Conservation (phyloP, 2,888 invertebrate species). For the Dryococelus australis region DNA sequence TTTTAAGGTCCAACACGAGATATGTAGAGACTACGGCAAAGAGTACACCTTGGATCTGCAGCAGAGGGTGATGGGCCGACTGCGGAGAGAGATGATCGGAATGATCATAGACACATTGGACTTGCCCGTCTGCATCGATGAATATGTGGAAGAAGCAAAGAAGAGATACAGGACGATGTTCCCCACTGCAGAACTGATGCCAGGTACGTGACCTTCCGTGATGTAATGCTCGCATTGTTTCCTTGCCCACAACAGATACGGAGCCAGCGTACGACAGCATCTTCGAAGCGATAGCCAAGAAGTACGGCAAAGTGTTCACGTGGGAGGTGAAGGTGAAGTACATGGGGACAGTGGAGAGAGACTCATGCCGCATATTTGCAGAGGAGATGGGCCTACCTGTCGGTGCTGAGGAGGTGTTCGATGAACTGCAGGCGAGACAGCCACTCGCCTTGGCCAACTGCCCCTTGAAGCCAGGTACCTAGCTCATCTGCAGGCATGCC, state of each 20-base stretch:
- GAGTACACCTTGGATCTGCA: constrained; percentile 81
- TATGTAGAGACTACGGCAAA: constrained; percentile 76
- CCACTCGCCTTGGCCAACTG: constrained; percentile 68
- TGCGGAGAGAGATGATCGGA: constrained; percentile 72
- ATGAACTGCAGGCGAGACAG: constrained; percentile 67
- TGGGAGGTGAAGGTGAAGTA: constrained; percentile 79
- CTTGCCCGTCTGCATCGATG: constrained; percentile 71
- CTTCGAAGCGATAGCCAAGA: constrained; percentile 71
- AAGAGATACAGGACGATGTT: constrained; percentile 25
- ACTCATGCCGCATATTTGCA: constrained; percentile 73
- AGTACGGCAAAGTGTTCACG: constrained; percentile 80
- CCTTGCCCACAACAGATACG: constrained; percentile 70
- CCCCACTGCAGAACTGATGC: constrained; percentile 30
- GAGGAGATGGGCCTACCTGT: constrained; percentile 73
- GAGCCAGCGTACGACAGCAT: constrained; percentile 80
- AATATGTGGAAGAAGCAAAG: constrained; percentile 60
- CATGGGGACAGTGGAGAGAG: constrained; percentile 76
- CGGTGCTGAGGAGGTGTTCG: constrained; percentile 70
- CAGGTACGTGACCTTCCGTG: constrained; percentile 28
- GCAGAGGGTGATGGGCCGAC: constrained; percentile 77
- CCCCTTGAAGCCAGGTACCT: constrained; percentile 72
- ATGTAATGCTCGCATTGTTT: constrained; percentile 32
- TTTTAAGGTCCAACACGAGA: constrained; percentile 72
- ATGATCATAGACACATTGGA: constrained; percentile 72
- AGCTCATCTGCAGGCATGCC: background rate